Conservation (phyloP, 2,113 vertebrate genomes). For the Labrus mixtus region DNA sequence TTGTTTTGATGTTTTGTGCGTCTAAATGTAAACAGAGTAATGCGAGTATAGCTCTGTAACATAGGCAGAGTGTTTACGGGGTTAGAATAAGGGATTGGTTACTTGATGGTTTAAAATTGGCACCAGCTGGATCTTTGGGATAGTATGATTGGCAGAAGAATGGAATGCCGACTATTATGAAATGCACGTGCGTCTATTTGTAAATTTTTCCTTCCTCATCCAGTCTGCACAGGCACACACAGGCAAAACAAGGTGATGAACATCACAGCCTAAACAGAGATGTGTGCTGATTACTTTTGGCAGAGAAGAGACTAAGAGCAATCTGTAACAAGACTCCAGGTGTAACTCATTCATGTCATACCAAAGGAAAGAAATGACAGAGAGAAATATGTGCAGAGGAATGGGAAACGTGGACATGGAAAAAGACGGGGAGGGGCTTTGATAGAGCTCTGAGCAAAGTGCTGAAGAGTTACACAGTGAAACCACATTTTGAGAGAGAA, state of each 20-base stretch:
- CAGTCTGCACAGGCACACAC: conserved; percentile 15
- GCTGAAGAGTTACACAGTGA: not conserved
- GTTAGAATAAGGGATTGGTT: conserved; percentile 5
- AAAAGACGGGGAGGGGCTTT: not conserved
- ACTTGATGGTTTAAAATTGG: not conserved
- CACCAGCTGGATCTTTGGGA: not conserved
- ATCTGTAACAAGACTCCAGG: conserved; percentile 16
- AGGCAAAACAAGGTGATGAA: conserved; percentile 4
- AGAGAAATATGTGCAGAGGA: conserved; percentile 19
- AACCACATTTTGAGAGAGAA: not conserved
- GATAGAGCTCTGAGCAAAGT: not conserved
- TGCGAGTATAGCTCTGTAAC: no score
- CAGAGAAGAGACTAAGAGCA: not conserved
- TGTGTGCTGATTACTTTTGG: conserved; percentile 1
- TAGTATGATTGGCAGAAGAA: not conserved
- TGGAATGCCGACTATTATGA: not conserved
- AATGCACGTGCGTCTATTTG: not conserved
- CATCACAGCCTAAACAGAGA: conserved; percentile 22
- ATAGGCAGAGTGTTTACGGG: no score
- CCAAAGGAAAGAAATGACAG: conserved; percentile 16
- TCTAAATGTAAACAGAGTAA: no score
- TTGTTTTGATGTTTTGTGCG: no score
- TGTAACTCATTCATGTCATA: conserved; percentile 19
- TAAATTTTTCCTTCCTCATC: not conserved
- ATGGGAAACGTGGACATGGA: conserved; percentile 31